Evolutionary conservation across 2,797 vertebrate species (phyloP).

Genomic region (Microctenopoma lineatum): DNA sequence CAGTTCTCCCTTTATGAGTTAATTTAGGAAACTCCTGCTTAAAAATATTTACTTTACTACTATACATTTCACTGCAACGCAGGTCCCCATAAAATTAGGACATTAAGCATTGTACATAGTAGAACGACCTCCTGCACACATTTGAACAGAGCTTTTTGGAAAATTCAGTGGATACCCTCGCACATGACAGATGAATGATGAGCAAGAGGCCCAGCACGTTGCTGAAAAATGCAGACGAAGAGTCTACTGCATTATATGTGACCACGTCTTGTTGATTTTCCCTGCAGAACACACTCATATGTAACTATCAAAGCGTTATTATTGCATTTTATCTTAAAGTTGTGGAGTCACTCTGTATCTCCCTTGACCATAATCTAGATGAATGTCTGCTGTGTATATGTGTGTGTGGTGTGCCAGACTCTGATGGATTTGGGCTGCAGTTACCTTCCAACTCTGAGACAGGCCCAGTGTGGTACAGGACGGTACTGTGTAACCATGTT

Average conservation of each 20-base stretch:
- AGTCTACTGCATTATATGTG: constrained; percentile 20
- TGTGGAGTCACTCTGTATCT: constrained; percentile 34
- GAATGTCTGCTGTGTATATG: constrained; percentile 37
- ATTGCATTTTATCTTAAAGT: constrained; percentile 38
- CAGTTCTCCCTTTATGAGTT: constrained; percentile 27
- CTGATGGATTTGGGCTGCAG: constrained; percentile 50
- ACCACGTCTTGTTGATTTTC: constrained; percentile 40
- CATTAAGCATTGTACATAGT: constrained; percentile 5
- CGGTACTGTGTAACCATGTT: constrained; percentile 47
- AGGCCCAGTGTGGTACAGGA: constrained; percentile 49
- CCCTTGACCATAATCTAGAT: constrained; percentile 41
- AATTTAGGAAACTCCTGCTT: constrained; percentile 14
- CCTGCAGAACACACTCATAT: constrained; percentile 20
- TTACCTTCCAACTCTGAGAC: constrained; percentile 41
- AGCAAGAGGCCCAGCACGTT: constrained; percentile 45
- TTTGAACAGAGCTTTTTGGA: constrained; percentile 6
- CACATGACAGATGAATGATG: constrained; percentile 54
- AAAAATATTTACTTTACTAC: constrained; percentile 1
- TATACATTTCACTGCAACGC: not conserved
- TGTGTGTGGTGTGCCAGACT: not conserved
- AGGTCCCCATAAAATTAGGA: constrained; percentile 4
- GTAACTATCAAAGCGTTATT: constrained; percentile 32
- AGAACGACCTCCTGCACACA: not conserved
- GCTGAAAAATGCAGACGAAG: constrained; percentile 40
- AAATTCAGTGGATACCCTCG: constrained; percentile 25